phyloP scores from a whole-genome alignment of 2,888 invertebrate species.

The Branchellion lobata region DNA sequence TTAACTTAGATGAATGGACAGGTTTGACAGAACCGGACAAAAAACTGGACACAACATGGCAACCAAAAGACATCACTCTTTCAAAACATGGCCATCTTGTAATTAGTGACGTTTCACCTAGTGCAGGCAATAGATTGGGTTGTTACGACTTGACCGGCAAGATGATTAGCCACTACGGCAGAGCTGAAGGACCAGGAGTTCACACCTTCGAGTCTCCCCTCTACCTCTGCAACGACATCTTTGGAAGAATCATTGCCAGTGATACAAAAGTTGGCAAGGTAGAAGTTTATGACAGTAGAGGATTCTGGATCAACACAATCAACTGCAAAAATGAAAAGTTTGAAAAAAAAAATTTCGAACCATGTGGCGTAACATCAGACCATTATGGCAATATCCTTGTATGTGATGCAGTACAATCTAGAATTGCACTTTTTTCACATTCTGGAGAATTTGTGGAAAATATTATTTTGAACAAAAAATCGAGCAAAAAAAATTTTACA shows the following conservation, averaged over 20 bases:
- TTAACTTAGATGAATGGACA: no score
- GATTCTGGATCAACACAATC: conserved; percentile 41
- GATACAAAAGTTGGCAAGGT: conserved; percentile 46
- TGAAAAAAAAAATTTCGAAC: no score
- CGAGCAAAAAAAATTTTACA: no score
- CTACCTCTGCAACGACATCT: conserved; percentile 46
- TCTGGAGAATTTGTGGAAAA: no score
- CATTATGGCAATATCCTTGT: no score
- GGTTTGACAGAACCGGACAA: no score
- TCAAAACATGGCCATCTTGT: conserved; percentile 48
- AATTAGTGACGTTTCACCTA: conserved; percentile 39
- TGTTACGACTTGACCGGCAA: conserved; percentile 46
- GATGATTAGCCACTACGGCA: conserved; percentile 37
- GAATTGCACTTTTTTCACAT: no score
- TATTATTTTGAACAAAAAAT: no score
- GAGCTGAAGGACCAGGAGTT: conserved; percentile 18
- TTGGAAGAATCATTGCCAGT: conserved; percentile 48
- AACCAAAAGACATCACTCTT: conserved; percentile 45
- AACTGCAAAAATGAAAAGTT: no score
- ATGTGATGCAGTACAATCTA: no score
- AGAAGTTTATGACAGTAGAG: conserved; percentile 46
- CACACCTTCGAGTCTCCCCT: conserved; percentile 39
- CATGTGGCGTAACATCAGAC: no score
- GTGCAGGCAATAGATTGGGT: conserved; percentile 39
- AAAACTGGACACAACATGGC: no score